Evolutionary conservation across 2,797 vertebrate species (phyloP).

Genomic region (Basileuterus tristriatus): DNA sequence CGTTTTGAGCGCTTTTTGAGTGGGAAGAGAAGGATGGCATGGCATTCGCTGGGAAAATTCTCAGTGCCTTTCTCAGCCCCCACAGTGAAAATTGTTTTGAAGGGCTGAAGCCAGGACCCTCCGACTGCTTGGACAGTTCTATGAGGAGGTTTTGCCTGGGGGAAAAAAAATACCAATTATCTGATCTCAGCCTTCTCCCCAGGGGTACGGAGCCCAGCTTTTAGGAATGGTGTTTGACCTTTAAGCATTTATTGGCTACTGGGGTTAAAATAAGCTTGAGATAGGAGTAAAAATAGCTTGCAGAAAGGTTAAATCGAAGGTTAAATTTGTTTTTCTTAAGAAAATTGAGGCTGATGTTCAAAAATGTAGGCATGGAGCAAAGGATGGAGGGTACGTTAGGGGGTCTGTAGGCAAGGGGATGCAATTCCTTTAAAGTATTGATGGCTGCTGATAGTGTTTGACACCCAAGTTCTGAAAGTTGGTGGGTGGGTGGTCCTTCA

Average conservation of each 20-base stretch:
- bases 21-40: not conserved
- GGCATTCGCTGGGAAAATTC: not conserved
- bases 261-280: conserved; percentile 63
- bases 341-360: conserved; percentile 34
- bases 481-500: conserved; percentile 20
- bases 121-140: not conserved
- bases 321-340: conserved; percentile 55
- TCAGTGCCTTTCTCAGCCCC: not conserved
- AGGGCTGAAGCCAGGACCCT: not conserved
- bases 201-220: not conserved
- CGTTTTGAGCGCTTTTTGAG: not conserved
- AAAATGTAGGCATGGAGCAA: not conserved
- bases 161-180: accelerated
- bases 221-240: conserved; percentile 55
- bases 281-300: conserved; percentile 52
- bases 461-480: not conserved
- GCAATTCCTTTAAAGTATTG: not conserved
- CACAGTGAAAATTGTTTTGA: not conserved
- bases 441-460: conserved; percentile 47
- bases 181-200: not conserved
- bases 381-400: not conserved
- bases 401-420: not conserved
- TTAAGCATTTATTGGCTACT: conserved; percentile 62
- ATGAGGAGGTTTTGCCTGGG: not conserved
- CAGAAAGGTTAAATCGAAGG: conserved; percentile 67